Conservation (phyloP, 2,797 vertebrate species). For the Liasis olivaceus region DNA sequence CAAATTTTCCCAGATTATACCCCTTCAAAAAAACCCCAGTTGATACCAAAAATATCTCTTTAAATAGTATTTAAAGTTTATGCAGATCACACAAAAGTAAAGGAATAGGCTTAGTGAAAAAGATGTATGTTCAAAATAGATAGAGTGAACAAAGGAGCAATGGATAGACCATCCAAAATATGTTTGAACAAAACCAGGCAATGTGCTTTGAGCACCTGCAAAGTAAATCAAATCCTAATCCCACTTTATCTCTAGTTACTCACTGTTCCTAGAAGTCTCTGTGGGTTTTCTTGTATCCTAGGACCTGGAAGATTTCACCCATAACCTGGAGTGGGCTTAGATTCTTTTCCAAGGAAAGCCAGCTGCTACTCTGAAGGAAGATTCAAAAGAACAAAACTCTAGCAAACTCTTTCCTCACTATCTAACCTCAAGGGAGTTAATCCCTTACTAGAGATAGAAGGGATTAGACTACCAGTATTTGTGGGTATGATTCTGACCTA, state of each 20-base stretch:
- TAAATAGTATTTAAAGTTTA: neutral
- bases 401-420: neutral
- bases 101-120: neutral
- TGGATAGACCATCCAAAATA: neutral
- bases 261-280: neutral
- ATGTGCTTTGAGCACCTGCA: neutral
- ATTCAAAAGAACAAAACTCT: neutral
- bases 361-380: neutral
- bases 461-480: neutral
- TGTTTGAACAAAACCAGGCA: neutral
- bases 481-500: neutral
- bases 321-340: neutral
- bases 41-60: neutral
- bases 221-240: neutral
- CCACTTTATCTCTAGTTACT: neutral
- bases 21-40: neutral
- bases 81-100: neutral
- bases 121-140: neutral
- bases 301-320: neutral
- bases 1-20: neutral
- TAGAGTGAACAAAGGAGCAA: neutral
- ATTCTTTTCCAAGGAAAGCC: neutral
- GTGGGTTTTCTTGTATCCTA: neutral
- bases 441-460: neutral
- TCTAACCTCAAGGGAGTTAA: neutral